These are phyloP conservation scores for Boloria euphrosyne DNA, from an alignment of 2,888 invertebrate species.

Conservation along the genomic window DNA sequence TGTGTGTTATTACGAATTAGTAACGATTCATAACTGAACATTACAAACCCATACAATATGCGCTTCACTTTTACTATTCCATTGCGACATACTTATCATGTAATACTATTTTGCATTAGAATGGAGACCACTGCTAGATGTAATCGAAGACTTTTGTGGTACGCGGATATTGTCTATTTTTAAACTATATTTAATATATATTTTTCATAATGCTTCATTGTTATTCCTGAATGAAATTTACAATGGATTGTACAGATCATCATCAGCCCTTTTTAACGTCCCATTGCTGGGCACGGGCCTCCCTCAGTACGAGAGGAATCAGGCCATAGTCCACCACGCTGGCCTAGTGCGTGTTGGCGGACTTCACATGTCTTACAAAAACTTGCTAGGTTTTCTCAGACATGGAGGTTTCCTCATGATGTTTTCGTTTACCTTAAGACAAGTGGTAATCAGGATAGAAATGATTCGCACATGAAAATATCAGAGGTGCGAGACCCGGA, in stretches of 20 bases:
- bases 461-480: too few species aligned
- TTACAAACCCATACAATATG: constrained; percentile 57
- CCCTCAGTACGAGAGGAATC: too few species aligned
- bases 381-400: too few species aligned
- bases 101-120: constrained; percentile 39
- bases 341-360: too few species aligned
- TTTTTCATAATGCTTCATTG: constrained; percentile 12
- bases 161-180: constrained; percentile 19
- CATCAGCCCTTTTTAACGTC: too few species aligned
- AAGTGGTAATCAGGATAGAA: too few species aligned
- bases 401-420: too few species aligned
- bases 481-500: too few species aligned
- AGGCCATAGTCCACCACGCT: too few species aligned
- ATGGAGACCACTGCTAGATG: constrained; percentile 31
- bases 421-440: too few species aligned
- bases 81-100: constrained; percentile 45
- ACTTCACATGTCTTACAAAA: too few species aligned
- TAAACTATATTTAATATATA: constrained; percentile 1
- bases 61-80: constrained; percentile 66
- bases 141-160: constrained; percentile 23
- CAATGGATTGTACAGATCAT: neutral
- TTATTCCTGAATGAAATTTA: neutral
- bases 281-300: too few species aligned
- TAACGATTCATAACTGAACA: constrained; percentile 51
- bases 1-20: constrained; percentile 45